Evolutionary conservation across 2,797 vertebrate genomes (phyloP).

Genomic region (Hybognathus amarus): DNA sequence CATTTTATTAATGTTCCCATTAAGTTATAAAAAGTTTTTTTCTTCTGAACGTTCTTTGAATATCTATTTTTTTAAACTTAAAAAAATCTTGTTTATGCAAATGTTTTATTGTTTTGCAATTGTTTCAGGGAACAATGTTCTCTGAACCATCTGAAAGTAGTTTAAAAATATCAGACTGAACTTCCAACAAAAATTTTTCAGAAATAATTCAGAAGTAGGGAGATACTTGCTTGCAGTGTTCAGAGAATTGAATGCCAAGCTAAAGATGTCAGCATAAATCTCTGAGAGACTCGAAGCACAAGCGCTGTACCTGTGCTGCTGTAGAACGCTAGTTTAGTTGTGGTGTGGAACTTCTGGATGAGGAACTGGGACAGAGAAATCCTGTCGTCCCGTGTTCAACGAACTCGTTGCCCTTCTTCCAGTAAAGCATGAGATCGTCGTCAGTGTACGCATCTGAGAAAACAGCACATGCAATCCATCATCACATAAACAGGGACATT

Average conservation of each 20-base stretch:
- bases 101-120: too few relatives aligned
- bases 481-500: background rate
- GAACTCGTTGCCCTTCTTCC: slow-evolving; percentile 98
- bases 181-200: too few relatives aligned
- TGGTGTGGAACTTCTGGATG: slow-evolving; percentile 98
- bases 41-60: too few relatives aligned
- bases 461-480: background rate
- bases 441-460: slow-evolving; percentile 93
- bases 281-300: background rate
- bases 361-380: slow-evolving; percentile 97
- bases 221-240: too few relatives aligned
- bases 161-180: too few relatives aligned
- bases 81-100: too few relatives aligned
- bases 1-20: too few relatives aligned
- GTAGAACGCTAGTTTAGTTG: slow-evolving; percentile 96
- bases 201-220: too few relatives aligned
- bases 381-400: slow-evolving; percentile 94
- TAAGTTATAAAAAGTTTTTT: too few relatives aligned
- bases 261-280: background rate
- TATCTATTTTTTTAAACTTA: too few relatives aligned
- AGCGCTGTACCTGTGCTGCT: slow-evolving; percentile 90
- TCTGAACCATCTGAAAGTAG: too few relatives aligned
- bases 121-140: too few relatives aligned
- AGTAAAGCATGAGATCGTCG: slow-evolving; percentile 97
- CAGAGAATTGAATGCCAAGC: background rate